phyloP scores from a whole-genome alignment of 2,113 vertebrate genomes.

The Pygathrix nemaeus region DNA sequence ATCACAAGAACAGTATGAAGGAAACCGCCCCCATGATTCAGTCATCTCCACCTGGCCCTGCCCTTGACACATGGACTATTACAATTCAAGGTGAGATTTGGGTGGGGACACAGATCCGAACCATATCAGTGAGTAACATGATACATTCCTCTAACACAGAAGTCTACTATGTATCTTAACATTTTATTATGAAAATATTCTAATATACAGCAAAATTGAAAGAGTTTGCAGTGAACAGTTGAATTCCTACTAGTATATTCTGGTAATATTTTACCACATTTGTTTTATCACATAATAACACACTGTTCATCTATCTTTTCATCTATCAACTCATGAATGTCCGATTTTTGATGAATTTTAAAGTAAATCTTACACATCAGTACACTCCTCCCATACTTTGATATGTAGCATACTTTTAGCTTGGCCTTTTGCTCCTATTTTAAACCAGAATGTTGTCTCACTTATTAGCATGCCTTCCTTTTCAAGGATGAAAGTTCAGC shows the following conservation, averaged over 20 bases:
- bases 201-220: accelerated
- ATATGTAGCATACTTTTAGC: no score
- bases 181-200: background rate
- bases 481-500: no score
- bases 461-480: background rate
- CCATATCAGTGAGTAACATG: background rate
- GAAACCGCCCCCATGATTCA: no score
- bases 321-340: background rate
- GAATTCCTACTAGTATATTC: background rate
- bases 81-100: no score
- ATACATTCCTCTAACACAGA: accelerated
- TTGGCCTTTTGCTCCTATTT: background rate
- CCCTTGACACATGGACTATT: no score
- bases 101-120: no score
- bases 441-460: background rate
- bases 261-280: accelerated
- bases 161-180: accelerated
- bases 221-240: background rate
- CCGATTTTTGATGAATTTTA: background rate
- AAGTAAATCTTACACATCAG: background rate
- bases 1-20: no score
- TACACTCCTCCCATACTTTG: accelerated
- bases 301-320: accelerated
- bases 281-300: accelerated
- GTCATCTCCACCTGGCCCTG: no score